phyloP scores from a whole-genome alignment of 2,113 vertebrate genomes.

The Cynoglossus semilaevis region DNA sequence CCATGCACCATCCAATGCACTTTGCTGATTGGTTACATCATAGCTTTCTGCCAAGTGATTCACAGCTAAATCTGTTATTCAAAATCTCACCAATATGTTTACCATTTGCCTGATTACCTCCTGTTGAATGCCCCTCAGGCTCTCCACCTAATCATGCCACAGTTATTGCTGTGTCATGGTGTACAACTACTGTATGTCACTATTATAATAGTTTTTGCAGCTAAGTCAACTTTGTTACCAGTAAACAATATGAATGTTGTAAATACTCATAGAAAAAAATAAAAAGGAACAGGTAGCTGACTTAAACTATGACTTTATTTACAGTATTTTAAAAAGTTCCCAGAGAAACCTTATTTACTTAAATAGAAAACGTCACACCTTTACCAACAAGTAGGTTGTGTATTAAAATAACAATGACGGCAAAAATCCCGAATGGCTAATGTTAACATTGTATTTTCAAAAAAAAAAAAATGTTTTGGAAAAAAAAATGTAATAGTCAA shows the following conservation, averaged over 20 bases:
- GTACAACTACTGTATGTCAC: too few species aligned
- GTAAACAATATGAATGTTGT: not conserved
- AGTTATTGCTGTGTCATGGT: not conserved
- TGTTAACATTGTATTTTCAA: slow-evolving; percentile 1
- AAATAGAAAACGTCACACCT: not conserved
- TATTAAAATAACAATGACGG: not conserved
- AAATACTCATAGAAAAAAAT: too few species aligned
- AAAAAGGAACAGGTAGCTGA: too few species aligned
- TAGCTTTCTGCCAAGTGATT: slow-evolving; percentile 19
- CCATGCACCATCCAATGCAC: slow-evolving; percentile 15
- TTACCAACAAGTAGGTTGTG: too few species aligned
- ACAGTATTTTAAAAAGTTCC: too few species aligned
- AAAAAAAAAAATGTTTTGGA: slow-evolving; percentile 13
- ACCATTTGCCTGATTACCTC: slow-evolving; percentile 17
- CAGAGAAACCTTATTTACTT: slow-evolving; percentile 2
- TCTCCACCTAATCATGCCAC: not conserved
- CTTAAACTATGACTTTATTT: too few species aligned
- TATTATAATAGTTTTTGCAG: not conserved
- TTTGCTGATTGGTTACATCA: slow-evolving; percentile 35
- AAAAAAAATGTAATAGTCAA: not conserved
- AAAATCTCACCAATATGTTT: slow-evolving; percentile 27
- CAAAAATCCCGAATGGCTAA: slow-evolving; percentile 1
- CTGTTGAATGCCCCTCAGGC: not conserved
- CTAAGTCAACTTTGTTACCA: not conserved
- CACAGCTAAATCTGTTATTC: slow-evolving; percentile 16